Evolutionary conservation across 1,140 invertebrate genomes (phyloP).

Genomic region (Papilio glaucus): DNA sequence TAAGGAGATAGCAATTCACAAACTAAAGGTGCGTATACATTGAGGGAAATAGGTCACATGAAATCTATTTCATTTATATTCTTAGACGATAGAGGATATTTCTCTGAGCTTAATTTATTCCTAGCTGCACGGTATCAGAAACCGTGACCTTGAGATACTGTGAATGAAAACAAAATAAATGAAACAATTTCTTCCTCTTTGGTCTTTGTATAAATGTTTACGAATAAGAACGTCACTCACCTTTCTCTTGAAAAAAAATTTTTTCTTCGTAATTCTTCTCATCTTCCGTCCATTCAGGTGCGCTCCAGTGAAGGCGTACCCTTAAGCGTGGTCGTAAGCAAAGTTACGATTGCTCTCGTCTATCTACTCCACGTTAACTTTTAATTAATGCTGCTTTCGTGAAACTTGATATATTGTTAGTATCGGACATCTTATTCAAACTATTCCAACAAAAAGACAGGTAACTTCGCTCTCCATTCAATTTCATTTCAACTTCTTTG

Average conservation of each 20-base stretch:
- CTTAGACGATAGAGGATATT: not conserved
- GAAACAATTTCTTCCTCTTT: too few relatives aligned
- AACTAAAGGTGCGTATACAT: not conserved
- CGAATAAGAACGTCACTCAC: too few relatives aligned
- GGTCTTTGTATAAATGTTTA: too few relatives aligned
- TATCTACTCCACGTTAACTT: slow-evolving; percentile 28
- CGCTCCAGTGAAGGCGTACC: not conserved
- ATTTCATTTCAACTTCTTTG: not conserved
- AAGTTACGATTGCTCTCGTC: slow-evolving; percentile 20
- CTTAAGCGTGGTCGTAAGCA: slow-evolving; percentile 2
- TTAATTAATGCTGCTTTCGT: slow-evolving; percentile 24
- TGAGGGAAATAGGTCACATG: not conserved
- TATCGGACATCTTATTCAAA: slow-evolving; percentile 27
- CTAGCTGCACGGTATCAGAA: not conserved
- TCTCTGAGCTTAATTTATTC: not conserved
- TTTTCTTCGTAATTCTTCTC: too few relatives aligned
- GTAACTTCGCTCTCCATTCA: not conserved
- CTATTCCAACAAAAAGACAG: slow-evolving; percentile 10
- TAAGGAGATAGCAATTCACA: slow-evolving; percentile 6
- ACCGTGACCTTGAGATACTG: not conserved
- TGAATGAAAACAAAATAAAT: too few relatives aligned
- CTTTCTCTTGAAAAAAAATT: too few relatives aligned
- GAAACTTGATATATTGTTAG: slow-evolving; percentile 34
- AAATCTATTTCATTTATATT: not conserved
- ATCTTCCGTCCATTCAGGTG: not conserved